Percentiles rank a stretch among this genome's conserved stretches.
Evolutionary conservation across 1,140 invertebrate genomes (phyloP).

Genomic region (Rhagoletis pomonella): DNA sequence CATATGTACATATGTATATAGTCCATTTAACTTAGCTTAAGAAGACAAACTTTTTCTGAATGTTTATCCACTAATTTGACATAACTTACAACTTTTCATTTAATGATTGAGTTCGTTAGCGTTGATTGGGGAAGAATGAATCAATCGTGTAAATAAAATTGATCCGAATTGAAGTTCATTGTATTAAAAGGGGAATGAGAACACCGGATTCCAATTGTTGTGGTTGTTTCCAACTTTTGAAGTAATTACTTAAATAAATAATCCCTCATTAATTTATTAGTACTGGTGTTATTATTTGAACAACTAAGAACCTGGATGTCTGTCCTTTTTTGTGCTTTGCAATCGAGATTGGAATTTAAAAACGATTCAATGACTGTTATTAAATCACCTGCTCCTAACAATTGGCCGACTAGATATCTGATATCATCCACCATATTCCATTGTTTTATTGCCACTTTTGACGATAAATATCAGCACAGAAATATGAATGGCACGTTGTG

Average conservation of each 20-base stretch:
- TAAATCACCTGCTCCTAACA: background rate
- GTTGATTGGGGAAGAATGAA: background rate
- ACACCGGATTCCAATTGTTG: no score
- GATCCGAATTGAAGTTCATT: no score
- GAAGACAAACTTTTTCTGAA: background rate
- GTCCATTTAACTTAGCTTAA: no score
- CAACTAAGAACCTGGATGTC: background rate
- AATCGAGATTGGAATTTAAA: background rate
- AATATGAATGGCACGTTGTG: constrained; percentile 6
- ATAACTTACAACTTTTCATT: background rate
- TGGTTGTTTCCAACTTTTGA: no score
- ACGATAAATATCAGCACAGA: background rate
- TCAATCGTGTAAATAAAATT: background rate
- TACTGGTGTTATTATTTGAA: background rate
- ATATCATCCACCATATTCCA: background rate
- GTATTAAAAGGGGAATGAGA: no score
- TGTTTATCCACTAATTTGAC: background rate
- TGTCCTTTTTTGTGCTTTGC: no score
- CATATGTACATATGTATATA: no score
- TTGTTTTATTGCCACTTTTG: background rate
- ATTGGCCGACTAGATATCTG: background rate
- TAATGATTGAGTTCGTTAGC: background rate
- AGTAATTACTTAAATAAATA: no score
- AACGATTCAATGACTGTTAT: no score
- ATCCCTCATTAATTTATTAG: no score